Base-by-base conservation (phyloP, 1,140 invertebrate species). In the Cydia amplana region DNA sequence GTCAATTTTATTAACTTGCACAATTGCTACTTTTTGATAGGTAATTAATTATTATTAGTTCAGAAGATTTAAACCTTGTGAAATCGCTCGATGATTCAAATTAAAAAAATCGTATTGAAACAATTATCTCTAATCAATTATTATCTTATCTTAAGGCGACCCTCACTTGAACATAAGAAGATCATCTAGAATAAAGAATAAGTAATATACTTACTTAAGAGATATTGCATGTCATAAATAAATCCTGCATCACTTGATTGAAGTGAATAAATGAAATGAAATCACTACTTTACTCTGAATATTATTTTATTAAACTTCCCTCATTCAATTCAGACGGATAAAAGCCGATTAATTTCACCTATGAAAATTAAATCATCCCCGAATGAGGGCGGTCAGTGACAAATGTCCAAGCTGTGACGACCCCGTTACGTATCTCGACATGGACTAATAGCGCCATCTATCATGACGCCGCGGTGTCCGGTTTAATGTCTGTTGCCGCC, bases 361-460 rank as follows among this genome's bases (percentile, higher is more conserved):
- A 72, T 87, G 83, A 87, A 89, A 87, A 87, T 88, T 85, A 87
- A 92, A 89, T 90, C 83, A 85, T 91, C 82, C 85, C 78, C 83
- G 83, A 85, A 90, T 87, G 83, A 81, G 28, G 63, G 76, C n/a
- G 72, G 77, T 72, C 65, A 77, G 10, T 75, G 55, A 83, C 85
- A 89, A 89, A 75, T 73, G 43, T 51, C 40, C 72, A 73, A 51
- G 87, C 86, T 89, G 85, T 81, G 86, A 87, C 87, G 80, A 84
- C 78, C 79, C 78, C 78, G 80, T 80, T 83, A 78, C 77, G n/a
- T n/a, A 82, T 85, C 81, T 75, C 86, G 90, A 89, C 89, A 76
- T 14, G 67, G 77, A 91, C 87, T 89, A 91, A 90, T 92, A 80
- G 81, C 86, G 89, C 85, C 90, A 92, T 92, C 90, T 91, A 89